phyloP scores from a whole-genome alignment of 2,888 invertebrate genomes.

The Cheiracanthium punctorium region DNA sequence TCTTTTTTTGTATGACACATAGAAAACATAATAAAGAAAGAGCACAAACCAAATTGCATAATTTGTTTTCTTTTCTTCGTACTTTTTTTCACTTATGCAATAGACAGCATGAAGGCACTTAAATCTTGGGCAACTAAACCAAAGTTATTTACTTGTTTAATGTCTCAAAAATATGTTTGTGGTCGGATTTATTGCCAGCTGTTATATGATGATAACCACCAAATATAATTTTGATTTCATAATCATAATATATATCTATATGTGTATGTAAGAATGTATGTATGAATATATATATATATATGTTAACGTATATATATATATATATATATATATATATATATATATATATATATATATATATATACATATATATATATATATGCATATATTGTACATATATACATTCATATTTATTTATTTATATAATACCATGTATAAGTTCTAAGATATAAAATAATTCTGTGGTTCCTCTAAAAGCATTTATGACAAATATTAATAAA shows the following conservation, averaged over 20 bases:
- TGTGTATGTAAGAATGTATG: too few relatives aligned
- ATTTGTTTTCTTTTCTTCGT: not conserved
- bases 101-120: constrained; percentile 67
- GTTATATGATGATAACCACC: constrained; percentile 30
- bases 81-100: constrained; percentile 43
- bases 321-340: too few relatives aligned
- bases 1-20: constrained; percentile 4
- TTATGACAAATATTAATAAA: not conserved
- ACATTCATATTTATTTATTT: too few relatives aligned
- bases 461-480: constrained; percentile 8
- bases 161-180: constrained; percentile 54
- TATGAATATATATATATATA: too few relatives aligned
- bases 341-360: too few relatives aligned
- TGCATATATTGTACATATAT: too few relatives aligned
- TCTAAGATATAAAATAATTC: not conserved
- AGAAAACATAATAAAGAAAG: too few relatives aligned
- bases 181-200: constrained; percentile 65
- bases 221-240: not conserved
- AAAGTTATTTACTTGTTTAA: constrained; percentile 46
- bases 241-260: too few relatives aligned
- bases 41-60: not conserved
- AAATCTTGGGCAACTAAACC: constrained; percentile 69
- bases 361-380: too few relatives aligned
- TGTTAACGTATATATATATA: too few relatives aligned
- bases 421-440: too few relatives aligned